A percentile compares a stretch with the other conserved stretches of the same genome.
Conservation (phyloP, 2,113 vertebrate genomes). For the Ptilonorhynchus violaceus region DNA sequence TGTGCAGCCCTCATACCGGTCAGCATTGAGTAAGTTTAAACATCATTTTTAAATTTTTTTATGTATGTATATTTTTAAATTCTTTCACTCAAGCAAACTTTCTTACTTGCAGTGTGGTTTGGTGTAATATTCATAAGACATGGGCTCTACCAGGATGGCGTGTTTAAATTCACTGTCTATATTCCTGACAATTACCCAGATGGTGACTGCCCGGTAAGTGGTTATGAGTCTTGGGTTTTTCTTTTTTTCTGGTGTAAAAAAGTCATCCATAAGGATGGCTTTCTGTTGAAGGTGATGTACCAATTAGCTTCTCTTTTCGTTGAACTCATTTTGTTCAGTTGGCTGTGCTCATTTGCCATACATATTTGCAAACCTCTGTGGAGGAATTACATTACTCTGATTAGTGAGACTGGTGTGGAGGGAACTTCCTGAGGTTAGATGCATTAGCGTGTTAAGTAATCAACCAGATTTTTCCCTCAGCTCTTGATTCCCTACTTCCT, state of each 20-base stretch:
- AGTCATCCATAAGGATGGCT: background rate
- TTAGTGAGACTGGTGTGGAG: background rate
- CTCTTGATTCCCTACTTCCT: background rate
- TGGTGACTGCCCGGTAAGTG: conserved; percentile 91
- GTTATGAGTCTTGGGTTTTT: background rate
- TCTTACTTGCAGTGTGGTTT: conserved; percentile 90
- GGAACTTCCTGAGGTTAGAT: background rate
- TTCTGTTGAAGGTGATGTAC: background rate
- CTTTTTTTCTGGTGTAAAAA: background rate
- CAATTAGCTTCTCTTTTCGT: background rate
- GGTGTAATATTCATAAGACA: conserved; percentile 98
- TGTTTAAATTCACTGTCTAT: conserved; percentile 98
- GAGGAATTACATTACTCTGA: background rate
- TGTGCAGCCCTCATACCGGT: conserved; percentile 94
- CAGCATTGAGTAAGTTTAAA: conserved; percentile 89
- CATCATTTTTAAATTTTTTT: background rate
- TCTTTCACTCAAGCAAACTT: background rate
- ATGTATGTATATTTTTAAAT: background rate
- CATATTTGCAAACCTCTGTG: background rate
- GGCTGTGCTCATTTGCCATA: background rate
- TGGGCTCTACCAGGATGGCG: conserved; percentile 96
- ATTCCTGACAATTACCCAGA: conserved; percentile 99
- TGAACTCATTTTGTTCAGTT: background rate
- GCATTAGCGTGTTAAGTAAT: background rate
- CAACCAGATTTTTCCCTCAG: background rate